phyloP scores from a whole-genome alignment of 1,140 invertebrate species.

The Pseudoatta argentina region DNA sequence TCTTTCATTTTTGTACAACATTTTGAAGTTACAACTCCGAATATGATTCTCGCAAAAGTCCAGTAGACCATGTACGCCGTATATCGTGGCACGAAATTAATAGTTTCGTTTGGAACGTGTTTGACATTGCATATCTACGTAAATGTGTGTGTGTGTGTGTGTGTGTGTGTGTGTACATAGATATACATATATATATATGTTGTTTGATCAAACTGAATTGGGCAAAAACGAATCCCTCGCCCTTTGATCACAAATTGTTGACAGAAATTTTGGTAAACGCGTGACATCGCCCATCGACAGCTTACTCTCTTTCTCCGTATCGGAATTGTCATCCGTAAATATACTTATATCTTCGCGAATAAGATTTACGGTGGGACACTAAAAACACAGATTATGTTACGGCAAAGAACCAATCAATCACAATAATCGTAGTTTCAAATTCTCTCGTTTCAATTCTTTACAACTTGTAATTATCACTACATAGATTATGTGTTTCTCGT shows the following conservation, averaged over 20 bases:
- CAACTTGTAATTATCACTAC: conserved; percentile 3
- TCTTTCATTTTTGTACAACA: background rate
- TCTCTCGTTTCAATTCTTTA: conserved; percentile 47
- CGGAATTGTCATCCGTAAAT: conserved; percentile 14
- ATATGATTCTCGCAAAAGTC: conserved; percentile 24
- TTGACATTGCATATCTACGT: background rate
- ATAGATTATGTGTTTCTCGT: conserved; percentile 7
- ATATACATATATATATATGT: background rate
- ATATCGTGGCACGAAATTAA: conserved; percentile 8
- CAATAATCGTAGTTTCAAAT: conserved; percentile 54
- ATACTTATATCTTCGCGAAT: conserved; percentile 16
- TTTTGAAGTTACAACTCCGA: background rate
- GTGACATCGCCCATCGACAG: conserved; percentile 59
- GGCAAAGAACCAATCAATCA: conserved; percentile 27
- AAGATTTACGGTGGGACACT: conserved; percentile 12
- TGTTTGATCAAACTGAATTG: conserved; percentile 20
- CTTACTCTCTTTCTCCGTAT: background rate
- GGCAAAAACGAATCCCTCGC: conserved; percentile 15
- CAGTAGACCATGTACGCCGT: background rate
- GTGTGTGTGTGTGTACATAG: too few relatives aligned
- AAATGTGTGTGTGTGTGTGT: background rate
- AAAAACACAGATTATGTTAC: conserved; percentile 16
- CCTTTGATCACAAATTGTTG: conserved; percentile 23
- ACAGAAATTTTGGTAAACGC: conserved; percentile 56
- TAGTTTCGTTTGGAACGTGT: background rate